These are phyloP conservation scores for Chloroclystis v-ata DNA, from an alignment of 2,888 invertebrate genomes.

Conservation along the genomic window DNA sequence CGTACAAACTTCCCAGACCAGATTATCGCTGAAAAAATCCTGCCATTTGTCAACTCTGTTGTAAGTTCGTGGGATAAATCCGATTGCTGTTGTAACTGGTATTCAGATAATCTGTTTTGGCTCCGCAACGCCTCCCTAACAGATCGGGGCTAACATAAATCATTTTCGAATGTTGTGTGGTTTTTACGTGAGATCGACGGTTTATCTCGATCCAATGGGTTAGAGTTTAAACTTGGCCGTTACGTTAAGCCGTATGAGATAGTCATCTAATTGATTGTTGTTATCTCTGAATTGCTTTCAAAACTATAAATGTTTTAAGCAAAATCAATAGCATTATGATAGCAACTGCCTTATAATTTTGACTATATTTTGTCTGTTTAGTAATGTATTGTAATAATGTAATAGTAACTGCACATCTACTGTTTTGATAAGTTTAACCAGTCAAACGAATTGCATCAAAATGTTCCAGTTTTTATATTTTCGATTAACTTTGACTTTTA, in stretches of 20 bases:
- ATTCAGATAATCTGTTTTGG: conserved; percentile 72
- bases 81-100: conserved; percentile 61
- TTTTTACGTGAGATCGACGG: conserved; percentile 57
- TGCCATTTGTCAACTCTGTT: background rate
- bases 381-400: too few relatives aligned
- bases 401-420: too few relatives aligned
- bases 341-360: too few relatives aligned
- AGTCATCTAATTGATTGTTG: background rate
- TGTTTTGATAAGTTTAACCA: too few relatives aligned
- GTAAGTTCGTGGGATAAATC: conserved; percentile 39
- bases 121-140: conserved; percentile 57
- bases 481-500: too few relatives aligned
- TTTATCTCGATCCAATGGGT: conserved; percentile 65
- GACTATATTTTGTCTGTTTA: too few relatives aligned
- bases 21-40: background rate
- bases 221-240: conserved; percentile 11
- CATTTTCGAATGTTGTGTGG: conserved; percentile 69
- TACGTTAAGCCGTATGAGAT: conserved; percentile 26
- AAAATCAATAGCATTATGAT: too few relatives aligned
- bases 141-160: conserved; percentile 66
- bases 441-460: too few relatives aligned
- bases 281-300: too few relatives aligned
- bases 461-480: too few relatives aligned
- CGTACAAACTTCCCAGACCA: too few relatives aligned
- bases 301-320: too few relatives aligned